Conservation (phyloP, 2,797 vertebrate species). For the Clarias platycephalus region DNA sequence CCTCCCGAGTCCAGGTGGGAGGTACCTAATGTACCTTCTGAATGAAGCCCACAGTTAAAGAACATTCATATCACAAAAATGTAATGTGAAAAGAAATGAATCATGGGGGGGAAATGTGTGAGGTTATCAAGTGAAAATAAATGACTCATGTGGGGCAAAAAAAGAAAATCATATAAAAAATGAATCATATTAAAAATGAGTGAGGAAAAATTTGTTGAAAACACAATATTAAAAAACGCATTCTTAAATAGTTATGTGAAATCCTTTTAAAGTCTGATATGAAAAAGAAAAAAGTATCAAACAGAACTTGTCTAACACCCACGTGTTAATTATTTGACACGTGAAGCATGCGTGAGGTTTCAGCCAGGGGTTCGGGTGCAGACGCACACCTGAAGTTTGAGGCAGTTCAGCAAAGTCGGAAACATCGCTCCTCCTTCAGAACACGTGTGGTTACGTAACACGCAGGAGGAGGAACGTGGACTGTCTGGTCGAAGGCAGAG, state of each 20-base stretch:
- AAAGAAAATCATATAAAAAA: neutral
- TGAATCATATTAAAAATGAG: neutral
- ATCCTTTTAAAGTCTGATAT: neutral
- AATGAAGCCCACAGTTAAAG: neutral
- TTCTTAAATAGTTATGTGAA: neutral
- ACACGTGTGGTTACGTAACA: neutral
- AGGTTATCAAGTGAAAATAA: neutral
- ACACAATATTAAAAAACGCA: neutral
- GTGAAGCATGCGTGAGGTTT: neutral
- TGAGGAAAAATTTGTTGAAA: neutral
- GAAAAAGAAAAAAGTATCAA: neutral
- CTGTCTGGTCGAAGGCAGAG: neutral
- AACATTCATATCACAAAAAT: neutral
- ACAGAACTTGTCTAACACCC: neutral
- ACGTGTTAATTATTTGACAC: neutral
- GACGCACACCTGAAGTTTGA: neutral
- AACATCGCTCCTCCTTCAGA: neutral
- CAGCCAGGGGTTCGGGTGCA: neutral
- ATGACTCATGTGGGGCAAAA: neutral
- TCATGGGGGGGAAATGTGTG: neutral
- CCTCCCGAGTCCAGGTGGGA: neutral
- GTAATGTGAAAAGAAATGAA: neutral
- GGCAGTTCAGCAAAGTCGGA: neutral
- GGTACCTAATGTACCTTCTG: neutral
- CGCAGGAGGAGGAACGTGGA: neutral